These are phyloP conservation scores for Sepiola atlantica DNA, from an alignment of 2,888 invertebrate genomes.

Conservation along the genomic window DNA sequence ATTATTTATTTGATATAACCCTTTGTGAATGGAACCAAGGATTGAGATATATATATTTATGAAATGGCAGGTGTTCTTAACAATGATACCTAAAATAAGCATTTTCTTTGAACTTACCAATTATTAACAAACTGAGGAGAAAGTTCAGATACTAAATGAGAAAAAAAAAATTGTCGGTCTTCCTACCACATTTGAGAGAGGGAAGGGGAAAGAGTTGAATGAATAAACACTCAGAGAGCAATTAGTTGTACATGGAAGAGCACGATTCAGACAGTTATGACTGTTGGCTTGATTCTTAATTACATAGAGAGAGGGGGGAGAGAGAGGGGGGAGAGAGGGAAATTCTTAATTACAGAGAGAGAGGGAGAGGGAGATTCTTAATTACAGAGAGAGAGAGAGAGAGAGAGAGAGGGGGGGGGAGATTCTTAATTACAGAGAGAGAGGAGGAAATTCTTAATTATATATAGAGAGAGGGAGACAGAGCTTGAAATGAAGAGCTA, in stretches of 20 bases:
- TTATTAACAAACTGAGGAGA: not conserved
- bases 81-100: not conserved
- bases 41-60: not conserved
- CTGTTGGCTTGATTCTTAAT: not conserved
- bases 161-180: not conserved
- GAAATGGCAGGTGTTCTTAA: not conserved
- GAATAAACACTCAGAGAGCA: not conserved
- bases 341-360: not conserved
- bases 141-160: not conserved
- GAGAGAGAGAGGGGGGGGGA: no score
- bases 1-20: not conserved
- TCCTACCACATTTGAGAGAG: not conserved
- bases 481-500: not conserved
- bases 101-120: not conserved
- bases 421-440: not conserved
- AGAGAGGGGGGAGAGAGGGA: no score
- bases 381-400: not conserved
- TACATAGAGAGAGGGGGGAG: not conserved
- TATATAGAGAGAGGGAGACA: not conserved
- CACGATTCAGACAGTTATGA: not conserved
- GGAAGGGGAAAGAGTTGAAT: not conserved
- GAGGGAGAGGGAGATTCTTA: not conserved
- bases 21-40: not conserved
- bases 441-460: not conserved
- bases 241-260: not conserved